Base-by-base conservation (phyloP, 2,888 invertebrate species). In the Rhorus exstirpatorius region DNA sequence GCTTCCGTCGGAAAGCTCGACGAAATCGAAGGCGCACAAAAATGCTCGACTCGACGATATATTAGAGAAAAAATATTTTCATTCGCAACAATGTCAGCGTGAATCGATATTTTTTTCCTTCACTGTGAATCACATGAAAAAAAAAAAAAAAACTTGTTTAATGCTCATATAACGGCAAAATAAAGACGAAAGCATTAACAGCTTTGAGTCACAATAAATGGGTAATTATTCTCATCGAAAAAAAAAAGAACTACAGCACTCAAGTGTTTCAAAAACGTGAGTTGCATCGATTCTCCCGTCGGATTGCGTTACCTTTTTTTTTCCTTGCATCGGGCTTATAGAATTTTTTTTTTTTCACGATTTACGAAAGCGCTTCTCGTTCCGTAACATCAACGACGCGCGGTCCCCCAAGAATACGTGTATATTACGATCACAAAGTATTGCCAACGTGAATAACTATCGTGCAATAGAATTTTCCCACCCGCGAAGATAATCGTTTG, bases 221-320 rank as follows among this genome's bases (percentile, higher is more conserved):
- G 24, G n/a, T 14, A 60, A 31, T 58, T 65, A 49, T 70, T 65
- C 3, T 44, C 49, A 58, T 63, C 10, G n/a, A 41, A 26, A 26
- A 19, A 46, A 35, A 53, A 67, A 49, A 41, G 60, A 35, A 21
- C 6, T 17, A 41, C 17, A 7, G 53, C n/a, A n/a, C n/a, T 21
- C 24, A 14, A 31, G n/a, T 35, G 21, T 44, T 63, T 14, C 12
- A 19, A 21, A 46, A 38, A 83, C 83, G 83, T 83, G 83, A 76
- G 71, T 44, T 14, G 79, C 71, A 76, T 83, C 71, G 76, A 76
- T 35, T 61, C 38, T 46, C 46, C 79, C 83, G 83, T 79, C 83
- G 83, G 79, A 60, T 44, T 44, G 75, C 51, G 77, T 53, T 63
- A 31, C 19, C 58, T 67, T 38, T 55, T 65, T 76, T 60, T 67